Base-by-base conservation (phyloP, 2,888 invertebrate genomes). In the Hypomecis punctinalis region DNA sequence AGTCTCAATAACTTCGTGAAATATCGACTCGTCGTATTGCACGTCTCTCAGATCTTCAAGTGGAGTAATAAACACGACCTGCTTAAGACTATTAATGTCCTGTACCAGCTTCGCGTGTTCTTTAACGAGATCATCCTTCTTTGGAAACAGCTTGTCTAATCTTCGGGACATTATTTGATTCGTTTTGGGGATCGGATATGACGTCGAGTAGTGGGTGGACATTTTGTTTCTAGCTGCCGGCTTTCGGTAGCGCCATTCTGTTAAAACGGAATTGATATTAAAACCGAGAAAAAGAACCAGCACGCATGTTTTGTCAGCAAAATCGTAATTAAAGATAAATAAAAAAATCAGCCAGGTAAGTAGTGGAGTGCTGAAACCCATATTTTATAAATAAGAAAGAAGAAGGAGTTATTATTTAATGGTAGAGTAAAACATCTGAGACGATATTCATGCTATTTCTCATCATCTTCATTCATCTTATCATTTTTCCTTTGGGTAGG, bases 101-200 rank as follows among this genome's bases (percentile, higher is more conserved):
- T 90, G 91, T 6, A 93, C 92, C 33, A 93, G 78, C 73, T 92
- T 91, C 0, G 92, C 92, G 69, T 93, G 92, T 65, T 92, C 92
- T 67, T 86, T 91, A 6, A 89, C 82, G 4, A 90, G 82, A 42
- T 89, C 89, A 33, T 85, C 82, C n/a, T 78, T 75, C 42, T 79
- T 81, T 2, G 83, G 78, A 8, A 82, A 54, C 33, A 70, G 52
- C 35, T 63, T 55, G 52, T 73, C 69, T 43, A 68, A 55, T 61
- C 74, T 69, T 47, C 71, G 66, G 11, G 63, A 46, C 42, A 65
- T 49, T 37, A 63, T 69, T 71, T 79, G 70, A 67, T 80, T 71
- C 54, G 76, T 61, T 61, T 79, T 76, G 54, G 74, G 62, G 49
- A 57, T 63, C 40, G 68, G 62, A 45, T 66, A 61, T 53, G 53